phyloP scores from a whole-genome alignment of 2,888 invertebrate species.

The Hylaea fasciaria region DNA sequence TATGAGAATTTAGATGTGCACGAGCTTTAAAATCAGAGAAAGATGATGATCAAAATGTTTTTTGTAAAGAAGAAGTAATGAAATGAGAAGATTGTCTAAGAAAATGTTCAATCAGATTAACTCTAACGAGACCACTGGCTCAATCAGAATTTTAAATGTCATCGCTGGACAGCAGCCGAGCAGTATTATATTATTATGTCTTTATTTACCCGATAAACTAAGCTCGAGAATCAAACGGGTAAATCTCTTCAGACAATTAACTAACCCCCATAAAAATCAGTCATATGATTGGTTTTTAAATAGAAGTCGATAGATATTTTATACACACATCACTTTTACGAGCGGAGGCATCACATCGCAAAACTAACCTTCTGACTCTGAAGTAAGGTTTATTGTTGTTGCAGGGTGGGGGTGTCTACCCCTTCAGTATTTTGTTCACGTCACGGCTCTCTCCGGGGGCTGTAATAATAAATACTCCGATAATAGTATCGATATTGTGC shows the following conservation, averaged over 20 bases:
- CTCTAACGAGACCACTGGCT: too few species aligned
- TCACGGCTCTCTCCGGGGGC: slow-evolving; percentile 37
- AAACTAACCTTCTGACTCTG: slow-evolving; percentile 14
- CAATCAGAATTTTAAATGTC: too few species aligned
- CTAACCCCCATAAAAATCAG: slow-evolving; percentile 13
- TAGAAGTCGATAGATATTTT: slow-evolving; percentile 28
- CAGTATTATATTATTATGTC: too few species aligned
- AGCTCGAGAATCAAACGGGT: not conserved
- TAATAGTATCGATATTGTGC: slow-evolving; percentile 40
- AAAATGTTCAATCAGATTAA: too few species aligned
- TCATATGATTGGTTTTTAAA: slow-evolving; percentile 34
- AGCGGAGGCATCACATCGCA: not conserved
- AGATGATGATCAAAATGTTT: too few species aligned
- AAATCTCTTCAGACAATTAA: slow-evolving; percentile 22
- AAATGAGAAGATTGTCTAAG: too few species aligned
- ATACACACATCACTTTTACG: slow-evolving; percentile 23
- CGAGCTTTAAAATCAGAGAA: too few species aligned
- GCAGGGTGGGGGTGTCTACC: slow-evolving; percentile 27
- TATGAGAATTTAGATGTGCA: too few species aligned
- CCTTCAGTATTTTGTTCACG: slow-evolving; percentile 42
- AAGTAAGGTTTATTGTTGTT: slow-evolving; percentile 30
- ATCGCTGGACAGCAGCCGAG: too few species aligned
- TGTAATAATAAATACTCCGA: slow-evolving; percentile 46
- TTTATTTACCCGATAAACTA: not conserved
- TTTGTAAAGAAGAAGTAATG: too few species aligned